These are phyloP conservation scores for Pristionchus arcanus DNA, from an alignment of 2,888 invertebrate species.

Conservation along the genomic window DNA sequence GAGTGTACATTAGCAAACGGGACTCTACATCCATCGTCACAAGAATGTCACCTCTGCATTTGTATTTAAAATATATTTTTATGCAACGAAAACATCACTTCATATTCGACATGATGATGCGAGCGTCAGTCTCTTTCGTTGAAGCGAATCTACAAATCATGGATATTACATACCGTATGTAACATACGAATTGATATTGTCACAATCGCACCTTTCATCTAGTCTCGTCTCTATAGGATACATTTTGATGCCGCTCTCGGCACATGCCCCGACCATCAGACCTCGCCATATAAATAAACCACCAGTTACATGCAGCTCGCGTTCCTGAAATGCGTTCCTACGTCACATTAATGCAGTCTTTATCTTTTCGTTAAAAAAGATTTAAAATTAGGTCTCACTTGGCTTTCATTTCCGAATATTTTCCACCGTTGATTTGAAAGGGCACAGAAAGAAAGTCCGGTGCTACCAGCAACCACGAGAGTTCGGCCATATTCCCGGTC, in stretches of 20 bases:
- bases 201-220: slow-evolving; percentile 52
- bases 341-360: background rate
- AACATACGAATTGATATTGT: background rate
- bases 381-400: slow-evolving; percentile 81
- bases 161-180: too few species aligned
- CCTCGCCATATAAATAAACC: slow-evolving; percentile 97
- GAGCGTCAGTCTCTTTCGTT: slow-evolving; percentile 89
- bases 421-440: slow-evolving; percentile 93
- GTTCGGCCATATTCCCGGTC: slow-evolving; percentile 64
- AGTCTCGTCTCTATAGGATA: slow-evolving; percentile 58
- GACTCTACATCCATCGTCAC: slow-evolving; percentile 70
- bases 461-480: slow-evolving; percentile 88
- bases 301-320: slow-evolving; percentile 95
- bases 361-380: too few species aligned
- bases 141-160: slow-evolving; percentile 87
- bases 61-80: background rate
- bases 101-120: slow-evolving; percentile 81
- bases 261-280: slow-evolving; percentile 85
- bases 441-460: slow-evolving; percentile 95
- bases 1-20: slow-evolving; percentile 65
- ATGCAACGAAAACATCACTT: slow-evolving; percentile 56
- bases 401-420: slow-evolving; percentile 98
- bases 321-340: slow-evolving; percentile 84
- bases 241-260: slow-evolving; percentile 61
- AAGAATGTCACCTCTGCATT: slow-evolving; percentile 82